Conservation (phyloP, 2,797 vertebrate genomes). For the Amazona ochrocephala region DNA sequence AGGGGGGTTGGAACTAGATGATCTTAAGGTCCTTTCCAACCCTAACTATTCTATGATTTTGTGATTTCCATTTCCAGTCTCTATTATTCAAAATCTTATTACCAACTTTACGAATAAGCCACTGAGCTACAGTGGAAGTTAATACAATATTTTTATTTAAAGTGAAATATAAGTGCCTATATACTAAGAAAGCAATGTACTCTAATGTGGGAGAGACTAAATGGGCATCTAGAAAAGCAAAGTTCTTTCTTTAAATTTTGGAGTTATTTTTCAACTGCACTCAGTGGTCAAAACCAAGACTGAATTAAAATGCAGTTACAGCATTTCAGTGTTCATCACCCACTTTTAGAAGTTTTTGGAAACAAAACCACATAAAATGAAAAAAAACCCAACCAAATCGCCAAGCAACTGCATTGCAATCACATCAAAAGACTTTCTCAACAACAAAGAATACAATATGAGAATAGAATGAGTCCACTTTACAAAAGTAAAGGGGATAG, state of each 20-base stretch:
- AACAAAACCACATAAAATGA: neutral
- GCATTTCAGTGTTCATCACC: neutral
- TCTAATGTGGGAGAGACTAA: neutral
- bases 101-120: neutral
- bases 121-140: neutral
- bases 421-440: neutral
- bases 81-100: neutral
- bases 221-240: neutral
- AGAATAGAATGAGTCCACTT: neutral
- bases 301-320: neutral
- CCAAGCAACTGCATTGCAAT: neutral
- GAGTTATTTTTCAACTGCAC: neutral
- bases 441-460: neutral
- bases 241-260: neutral
- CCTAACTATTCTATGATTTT: no score
- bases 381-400: neutral
- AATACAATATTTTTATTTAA: neutral
- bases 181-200: neutral
- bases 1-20: no score
- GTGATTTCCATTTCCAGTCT: neutral
- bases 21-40: no score
- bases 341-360: neutral
- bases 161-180: neutral
- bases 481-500: neutral
- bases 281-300: neutral